Evolutionary conservation across 2,888 invertebrate species (phyloP), one percentile per base, ranked within the genome.

Genomic region (Rotaria macrura): DNA sequence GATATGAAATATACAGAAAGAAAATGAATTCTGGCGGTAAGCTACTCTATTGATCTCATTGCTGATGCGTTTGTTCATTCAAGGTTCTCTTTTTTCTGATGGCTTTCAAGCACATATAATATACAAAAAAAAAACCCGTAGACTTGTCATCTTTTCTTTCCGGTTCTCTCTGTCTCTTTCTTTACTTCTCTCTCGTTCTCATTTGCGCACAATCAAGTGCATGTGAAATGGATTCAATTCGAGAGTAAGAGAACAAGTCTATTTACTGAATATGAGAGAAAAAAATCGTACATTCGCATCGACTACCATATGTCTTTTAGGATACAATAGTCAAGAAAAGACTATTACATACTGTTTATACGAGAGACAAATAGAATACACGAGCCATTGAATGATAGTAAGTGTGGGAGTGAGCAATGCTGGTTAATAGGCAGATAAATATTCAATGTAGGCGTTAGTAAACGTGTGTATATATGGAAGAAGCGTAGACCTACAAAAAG

Each of bases 161-260:
- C 65, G 65, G 65, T 65, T 65, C 65, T 65, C 65, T 65, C 55
- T n/a, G 2, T 55, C 55, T 55, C 55, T 55, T 7, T 55, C 23
- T 57, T 25, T 55, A 3, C 25, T 7, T 55, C 4, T 57, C 57
- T 57, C 29, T 57, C 10, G 3, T 9, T 65, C 65, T 65, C 34
- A 12, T 34, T 34, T 34, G 65, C 65, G 12, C 34, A 34, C 34
- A 65, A 9, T 65, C 65, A 65, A 65, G 65, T 65, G 34, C 34
- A 25, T 65, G 65, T 65, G 65, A 65, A 29, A 65, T 65, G 65
- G 65, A 65, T 29, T 65, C 65, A 65, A 65, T 65, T 65, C 65
- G 65, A 65, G 65, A 65, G 65, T 34, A 65, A 65, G 34, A 65
- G 65, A 65, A 65, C 65, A 65, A 65, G 65, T 65, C 65, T 65